These are phyloP conservation scores for Prionailurus viverrinus DNA, from an alignment of 2,113 vertebrate species.

Conservation along the genomic window DNA sequence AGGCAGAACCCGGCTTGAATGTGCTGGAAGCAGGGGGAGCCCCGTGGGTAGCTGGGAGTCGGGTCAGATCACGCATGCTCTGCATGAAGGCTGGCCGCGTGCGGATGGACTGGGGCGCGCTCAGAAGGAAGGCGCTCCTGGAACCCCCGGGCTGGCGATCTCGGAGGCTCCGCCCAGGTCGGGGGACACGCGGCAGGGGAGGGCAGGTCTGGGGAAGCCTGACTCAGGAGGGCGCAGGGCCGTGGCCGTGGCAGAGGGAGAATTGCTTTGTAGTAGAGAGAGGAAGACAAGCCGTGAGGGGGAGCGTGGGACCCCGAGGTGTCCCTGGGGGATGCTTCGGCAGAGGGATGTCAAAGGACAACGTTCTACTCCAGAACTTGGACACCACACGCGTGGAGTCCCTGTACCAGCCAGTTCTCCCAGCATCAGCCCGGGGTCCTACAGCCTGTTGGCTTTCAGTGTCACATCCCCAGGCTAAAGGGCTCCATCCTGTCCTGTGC, in stretches of 20 bases:
- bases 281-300: background rate
- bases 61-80: background rate
- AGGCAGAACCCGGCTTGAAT: background rate
- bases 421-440: background rate
- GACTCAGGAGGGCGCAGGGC: accelerated
- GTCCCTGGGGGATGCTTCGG: background rate
- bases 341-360: background rate
- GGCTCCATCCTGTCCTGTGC: too few relatives aligned
- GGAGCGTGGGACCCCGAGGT: background rate
- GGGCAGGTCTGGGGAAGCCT: background rate
- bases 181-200: background rate
- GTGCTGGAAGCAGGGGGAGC: background rate
- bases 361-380: background rate
- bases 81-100: too few relatives aligned
- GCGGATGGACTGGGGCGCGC: background rate
- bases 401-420: background rate
- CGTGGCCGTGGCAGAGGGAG: accelerated
- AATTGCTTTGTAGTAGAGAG: background rate
- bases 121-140: background rate
- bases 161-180: background rate
- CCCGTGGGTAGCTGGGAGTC: background rate
- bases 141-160: background rate
- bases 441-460: too few relatives aligned
- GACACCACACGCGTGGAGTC: background rate
- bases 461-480: too few relatives aligned